Percentiles rank a stretch among this genome's conserved stretches.
Conservation (phyloP, 2,888 invertebrate species). For the Atherix ibis region DNA sequence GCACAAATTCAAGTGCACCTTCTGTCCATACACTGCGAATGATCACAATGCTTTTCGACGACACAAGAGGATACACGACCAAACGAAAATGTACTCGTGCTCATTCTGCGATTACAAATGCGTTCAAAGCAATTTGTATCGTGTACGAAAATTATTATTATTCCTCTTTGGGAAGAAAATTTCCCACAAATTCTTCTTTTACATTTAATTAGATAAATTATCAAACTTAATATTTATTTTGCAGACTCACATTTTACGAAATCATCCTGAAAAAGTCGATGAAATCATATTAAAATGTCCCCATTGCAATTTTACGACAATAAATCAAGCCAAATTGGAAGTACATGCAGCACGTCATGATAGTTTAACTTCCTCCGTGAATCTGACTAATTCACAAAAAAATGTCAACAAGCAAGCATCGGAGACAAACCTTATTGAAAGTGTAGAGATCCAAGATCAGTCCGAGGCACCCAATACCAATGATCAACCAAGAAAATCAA, state of each 20-base stretch:
- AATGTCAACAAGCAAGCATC: background rate
- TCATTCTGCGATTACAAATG: conserved; percentile 62
- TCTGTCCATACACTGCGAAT: conserved; percentile 54
- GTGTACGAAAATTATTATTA: conserved; percentile 27
- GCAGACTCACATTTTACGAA: conserved; percentile 52
- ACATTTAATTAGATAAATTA: background rate
- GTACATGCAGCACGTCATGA: conserved; percentile 28
- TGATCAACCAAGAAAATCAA: too few relatives aligned
- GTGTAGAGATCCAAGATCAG: background rate
- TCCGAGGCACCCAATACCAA: too few relatives aligned
- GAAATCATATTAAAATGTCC: conserved; percentile 36
- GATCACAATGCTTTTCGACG: conserved; percentile 71
- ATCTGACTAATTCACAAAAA: background rate
- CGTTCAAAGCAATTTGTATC: conserved; percentile 65
- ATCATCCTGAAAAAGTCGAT: conserved; percentile 54
- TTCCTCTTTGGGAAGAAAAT: too few relatives aligned
- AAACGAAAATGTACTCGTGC: conserved; percentile 60
- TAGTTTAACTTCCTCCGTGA: background rate
- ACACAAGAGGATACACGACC: conserved; percentile 62
- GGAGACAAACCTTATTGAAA: background rate
- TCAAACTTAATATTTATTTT: conserved; percentile 6
- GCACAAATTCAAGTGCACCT: conserved; percentile 52
- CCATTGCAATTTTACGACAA: conserved; percentile 25
- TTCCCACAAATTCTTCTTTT: background rate
- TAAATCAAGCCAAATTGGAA: conserved; percentile 25